phyloP scores from a whole-genome alignment of 1,140 invertebrate species.

The Platorchestia sp. region DNA sequence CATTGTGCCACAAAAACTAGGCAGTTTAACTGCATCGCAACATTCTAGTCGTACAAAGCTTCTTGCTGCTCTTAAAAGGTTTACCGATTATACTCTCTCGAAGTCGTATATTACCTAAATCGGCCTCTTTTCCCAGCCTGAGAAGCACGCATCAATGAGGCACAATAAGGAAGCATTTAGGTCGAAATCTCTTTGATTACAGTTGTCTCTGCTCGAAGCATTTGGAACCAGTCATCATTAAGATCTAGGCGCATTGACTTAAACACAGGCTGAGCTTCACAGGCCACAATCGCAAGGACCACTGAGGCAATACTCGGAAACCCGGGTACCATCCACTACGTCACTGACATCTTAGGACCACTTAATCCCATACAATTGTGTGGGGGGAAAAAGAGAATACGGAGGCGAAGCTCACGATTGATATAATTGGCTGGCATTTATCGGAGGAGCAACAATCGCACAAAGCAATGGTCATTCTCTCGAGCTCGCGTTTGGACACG shows the following conservation, averaged over 20 bases:
- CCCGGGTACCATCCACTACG: background rate
- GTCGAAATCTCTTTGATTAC: constrained; percentile 47
- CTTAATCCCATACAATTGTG: constrained; percentile 54
- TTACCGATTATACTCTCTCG: background rate
- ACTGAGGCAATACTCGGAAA: constrained; percentile 18
- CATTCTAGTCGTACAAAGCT: background rate
- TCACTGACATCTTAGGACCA: constrained; percentile 45
- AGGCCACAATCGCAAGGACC: background rate
- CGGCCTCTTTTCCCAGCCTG: background rate
- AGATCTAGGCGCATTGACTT: constrained; percentile 33
- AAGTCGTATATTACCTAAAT: constrained; percentile 14
- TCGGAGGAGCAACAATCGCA: constrained; percentile 39
- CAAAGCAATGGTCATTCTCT: constrained; percentile 48
- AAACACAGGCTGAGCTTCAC: background rate
- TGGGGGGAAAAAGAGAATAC: background rate
- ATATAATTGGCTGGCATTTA: constrained; percentile 44
- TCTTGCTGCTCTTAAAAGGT: background rate
- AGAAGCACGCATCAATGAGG: background rate
- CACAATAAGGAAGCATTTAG: constrained; percentile 54
- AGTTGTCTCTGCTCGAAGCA: constrained; percentile 52
- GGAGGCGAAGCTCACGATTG: constrained; percentile 51
- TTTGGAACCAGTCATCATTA: constrained; percentile 31
- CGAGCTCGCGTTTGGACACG: constrained; percentile 28
- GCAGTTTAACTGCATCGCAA: background rate
- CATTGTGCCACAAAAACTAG: background rate